A percentile compares a stretch with the other conserved stretches of the same genome.
Evolutionary conservation across 2,888 invertebrate species (phyloP).

Genomic region (Carabus problematicus): DNA sequence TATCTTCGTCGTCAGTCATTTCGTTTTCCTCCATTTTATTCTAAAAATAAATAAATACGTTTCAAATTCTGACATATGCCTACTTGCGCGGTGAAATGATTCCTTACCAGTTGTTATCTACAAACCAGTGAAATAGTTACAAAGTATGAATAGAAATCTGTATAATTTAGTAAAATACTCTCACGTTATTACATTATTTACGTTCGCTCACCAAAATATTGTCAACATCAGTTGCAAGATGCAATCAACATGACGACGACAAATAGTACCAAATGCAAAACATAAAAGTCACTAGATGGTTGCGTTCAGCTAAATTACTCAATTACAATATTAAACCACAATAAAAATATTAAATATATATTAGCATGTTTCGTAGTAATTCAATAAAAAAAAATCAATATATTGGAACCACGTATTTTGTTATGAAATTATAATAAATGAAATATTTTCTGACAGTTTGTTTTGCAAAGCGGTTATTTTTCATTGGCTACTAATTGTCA

Average conservation of each 20-base stretch:
- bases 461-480: too few species aligned
- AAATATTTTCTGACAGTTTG: too few species aligned
- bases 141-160: background rate
- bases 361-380: too few species aligned
- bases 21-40: slow-evolving; percentile 51
- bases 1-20: slow-evolving; percentile 48
- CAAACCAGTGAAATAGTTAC: background rate
- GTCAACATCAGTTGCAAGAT: background rate
- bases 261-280: too few species aligned
- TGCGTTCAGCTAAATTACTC: too few species aligned
- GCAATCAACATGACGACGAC: background rate
- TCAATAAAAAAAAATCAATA: too few species aligned
- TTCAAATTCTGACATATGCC: slow-evolving; percentile 22
- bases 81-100: background rate
- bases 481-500: too few species aligned
- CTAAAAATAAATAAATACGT: slow-evolving; percentile 50
- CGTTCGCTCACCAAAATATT: slow-evolving; percentile 13
- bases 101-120: background rate
- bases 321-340: too few species aligned
- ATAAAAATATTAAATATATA: too few species aligned
- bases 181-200: slow-evolving; percentile 11
- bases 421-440: too few species aligned
- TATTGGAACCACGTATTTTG: too few species aligned
- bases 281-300: too few species aligned
- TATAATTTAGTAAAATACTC: slow-evolving; percentile 3